These are phyloP conservation scores for Microtus pennsylvanicus DNA, from an alignment of 2,113 vertebrate genomes.

Conservation along the genomic window DNA sequence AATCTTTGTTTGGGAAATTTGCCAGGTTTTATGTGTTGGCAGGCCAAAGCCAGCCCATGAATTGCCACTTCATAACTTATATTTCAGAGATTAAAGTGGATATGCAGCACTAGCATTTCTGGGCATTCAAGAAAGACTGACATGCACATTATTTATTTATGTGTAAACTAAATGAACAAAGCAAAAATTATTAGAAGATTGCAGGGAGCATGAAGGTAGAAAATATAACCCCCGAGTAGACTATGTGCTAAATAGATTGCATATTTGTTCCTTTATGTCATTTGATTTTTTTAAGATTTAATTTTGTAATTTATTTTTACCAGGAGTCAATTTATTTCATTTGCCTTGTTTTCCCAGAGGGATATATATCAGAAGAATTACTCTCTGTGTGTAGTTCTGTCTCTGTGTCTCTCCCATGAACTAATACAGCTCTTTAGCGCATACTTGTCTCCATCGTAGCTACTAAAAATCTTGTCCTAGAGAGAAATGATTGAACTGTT, in stretches of 20 bases:
- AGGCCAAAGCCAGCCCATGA: neutral
- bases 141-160: neutral
- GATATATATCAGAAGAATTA: neutral
- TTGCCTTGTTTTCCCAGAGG: constrained; percentile 7
- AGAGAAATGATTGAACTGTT: neutral
- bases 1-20: neutral
- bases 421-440: neutral
- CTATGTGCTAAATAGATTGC: neutral
- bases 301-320: constrained; percentile 38
- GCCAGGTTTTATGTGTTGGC: constrained; percentile 16
- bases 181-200: constrained; percentile 33
- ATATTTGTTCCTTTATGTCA: neutral
- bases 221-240: neutral
- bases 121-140: neutral
- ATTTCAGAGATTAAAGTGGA: neutral
- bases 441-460: neutral
- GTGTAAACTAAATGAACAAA: constrained; percentile 46
- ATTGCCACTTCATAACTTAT: constrained; percentile 9
- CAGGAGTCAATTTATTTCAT: constrained; percentile 35
- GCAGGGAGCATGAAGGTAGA: neutral
- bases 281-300: neutral
- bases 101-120: constrained; percentile 13
- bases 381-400: neutral
- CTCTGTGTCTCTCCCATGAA: neutral
- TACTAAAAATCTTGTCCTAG: constrained; percentile 12